Evolutionary conservation across 2,888 invertebrate species (phyloP), one percentile per base, ranked within the genome.

Genomic region (Andrena camellia): DNA sequence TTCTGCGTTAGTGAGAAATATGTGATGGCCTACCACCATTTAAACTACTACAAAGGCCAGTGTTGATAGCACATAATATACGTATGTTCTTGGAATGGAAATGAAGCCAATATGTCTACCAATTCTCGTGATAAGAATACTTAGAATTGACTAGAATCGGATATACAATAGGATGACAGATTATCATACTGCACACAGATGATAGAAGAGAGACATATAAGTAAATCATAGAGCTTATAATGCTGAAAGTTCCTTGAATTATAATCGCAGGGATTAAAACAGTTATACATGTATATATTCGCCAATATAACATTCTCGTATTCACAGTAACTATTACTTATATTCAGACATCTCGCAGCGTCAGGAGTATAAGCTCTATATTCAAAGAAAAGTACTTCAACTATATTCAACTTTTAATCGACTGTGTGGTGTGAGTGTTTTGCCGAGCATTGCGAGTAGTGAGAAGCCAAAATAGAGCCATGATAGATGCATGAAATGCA

Each of bases 11-110:
- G 73, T 77, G 72, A 26, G 52, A 67, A 63, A 80, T 84, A 70
- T 79, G 68, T 75, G 60, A 76, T 83, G 87, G 82, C 86, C 88
- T 86, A 87, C 85, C 75, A 83, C 75, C 80, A 76, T 78, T 88
- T 81, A 85, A 85, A 89, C 90, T 92, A 92, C 92, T 92, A 91
- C 92, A 91, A 84, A 92, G 92, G 92, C 92, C 92, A 92, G 92
- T 92, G 90, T 89, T 85, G 74, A 82, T 82, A 89, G 87, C 89
- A 78, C 82, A 85, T 78, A 75, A 29, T 73, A 66, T 66, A 77
- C 50, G 68, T 78, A 78, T 77, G 72, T 23, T 75, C 68, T 80
- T 77, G 69, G 54, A 80, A 75, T 75, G 76, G 74, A 78, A 83
- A 74, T 82, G 50, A 81, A 81, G 76, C 78, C 76, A 85, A 83